Conservation (phyloP, 2,888 invertebrate genomes). For the Ornithoptera alexandrae region DNA sequence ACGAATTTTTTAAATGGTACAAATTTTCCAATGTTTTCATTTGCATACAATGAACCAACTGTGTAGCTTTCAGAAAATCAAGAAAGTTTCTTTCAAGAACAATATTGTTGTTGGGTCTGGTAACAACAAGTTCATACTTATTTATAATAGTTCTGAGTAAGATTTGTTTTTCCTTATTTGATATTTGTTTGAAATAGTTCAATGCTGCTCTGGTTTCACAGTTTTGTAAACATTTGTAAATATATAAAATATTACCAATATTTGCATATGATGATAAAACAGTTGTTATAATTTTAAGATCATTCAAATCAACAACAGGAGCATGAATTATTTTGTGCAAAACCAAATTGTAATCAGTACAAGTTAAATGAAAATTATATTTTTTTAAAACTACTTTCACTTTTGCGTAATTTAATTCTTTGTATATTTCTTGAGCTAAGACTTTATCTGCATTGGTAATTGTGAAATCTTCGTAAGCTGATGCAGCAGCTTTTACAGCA, state of each 20-base stretch:
- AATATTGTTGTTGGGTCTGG: conserved; percentile 42
- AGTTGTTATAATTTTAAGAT: conserved; percentile 59
- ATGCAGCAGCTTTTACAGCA: conserved; percentile 58
- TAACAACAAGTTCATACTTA: conserved; percentile 69
- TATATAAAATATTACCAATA: conserved; percentile 61
- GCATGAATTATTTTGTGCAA: conserved; percentile 62
- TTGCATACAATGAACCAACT: conserved; percentile 50
- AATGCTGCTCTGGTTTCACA: conserved; percentile 63
- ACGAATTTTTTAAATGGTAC: conserved; percentile 69
- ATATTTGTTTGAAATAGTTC: conserved; percentile 56
- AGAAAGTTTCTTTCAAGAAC: conserved; percentile 66
- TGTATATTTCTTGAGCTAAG: conserved; percentile 64
- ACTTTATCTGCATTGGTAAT: conserved; percentile 57
- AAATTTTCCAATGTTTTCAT: conserved; percentile 58
- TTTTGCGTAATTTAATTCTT: conserved; percentile 68
- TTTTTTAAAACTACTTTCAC: conserved; percentile 71
- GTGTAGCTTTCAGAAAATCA: conserved; percentile 70
- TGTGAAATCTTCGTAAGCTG: conserved; percentile 61
- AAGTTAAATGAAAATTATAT: conserved; percentile 67
- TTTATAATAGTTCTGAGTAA: conserved; percentile 55
- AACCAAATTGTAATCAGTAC: conserved; percentile 63
- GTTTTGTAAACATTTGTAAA: conserved; percentile 63
- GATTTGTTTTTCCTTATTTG: conserved; percentile 52
- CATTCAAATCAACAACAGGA: conserved; percentile 55
- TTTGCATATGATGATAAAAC: conserved; percentile 54